Evolutionary conservation across 2,113 vertebrate species (phyloP).

Genomic region (Nymphicus hollandicus): DNA sequence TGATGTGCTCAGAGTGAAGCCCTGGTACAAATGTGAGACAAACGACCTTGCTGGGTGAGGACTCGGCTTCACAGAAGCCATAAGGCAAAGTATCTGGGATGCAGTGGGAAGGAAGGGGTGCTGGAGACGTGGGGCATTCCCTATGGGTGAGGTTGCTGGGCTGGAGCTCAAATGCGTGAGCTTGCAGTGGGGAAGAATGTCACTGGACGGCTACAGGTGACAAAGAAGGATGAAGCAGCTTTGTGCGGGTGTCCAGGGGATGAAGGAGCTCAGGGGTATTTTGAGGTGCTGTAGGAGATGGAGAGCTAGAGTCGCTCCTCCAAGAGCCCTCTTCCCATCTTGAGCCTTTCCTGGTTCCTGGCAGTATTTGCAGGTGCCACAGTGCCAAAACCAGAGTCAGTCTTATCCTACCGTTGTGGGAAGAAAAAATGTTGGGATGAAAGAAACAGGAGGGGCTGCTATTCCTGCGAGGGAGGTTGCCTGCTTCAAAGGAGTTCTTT

Average conservation of each 20-base stretch:
- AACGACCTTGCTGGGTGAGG: background rate
- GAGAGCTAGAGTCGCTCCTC: background rate
- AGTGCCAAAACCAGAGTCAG: background rate
- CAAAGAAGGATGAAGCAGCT: background rate
- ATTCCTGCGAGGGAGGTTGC: fast-evolving
- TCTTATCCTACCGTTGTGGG: background rate
- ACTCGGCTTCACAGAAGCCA: fast-evolving
- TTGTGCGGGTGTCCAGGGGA: background rate
- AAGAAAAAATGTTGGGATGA: background rate
- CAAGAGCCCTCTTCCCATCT: fast-evolving
- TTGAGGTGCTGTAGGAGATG: background rate
- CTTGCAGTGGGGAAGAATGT: background rate
- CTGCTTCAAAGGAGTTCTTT: background rate
- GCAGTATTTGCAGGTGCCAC: background rate
- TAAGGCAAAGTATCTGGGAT: background rate
- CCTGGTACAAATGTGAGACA: fast-evolving
- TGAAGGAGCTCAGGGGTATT: background rate
- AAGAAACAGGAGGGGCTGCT: fast-evolving
- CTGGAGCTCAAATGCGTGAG: fast-evolving
- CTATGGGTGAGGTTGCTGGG: fast-evolving
- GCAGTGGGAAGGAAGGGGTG: fast-evolving
- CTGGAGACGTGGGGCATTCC: fast-evolving
- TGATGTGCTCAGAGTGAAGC: background rate
- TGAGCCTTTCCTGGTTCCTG: background rate
- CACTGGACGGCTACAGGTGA: background rate